Conservation (phyloP, 2,797 vertebrate species). For the Enteromius fasciolatus region DNA sequence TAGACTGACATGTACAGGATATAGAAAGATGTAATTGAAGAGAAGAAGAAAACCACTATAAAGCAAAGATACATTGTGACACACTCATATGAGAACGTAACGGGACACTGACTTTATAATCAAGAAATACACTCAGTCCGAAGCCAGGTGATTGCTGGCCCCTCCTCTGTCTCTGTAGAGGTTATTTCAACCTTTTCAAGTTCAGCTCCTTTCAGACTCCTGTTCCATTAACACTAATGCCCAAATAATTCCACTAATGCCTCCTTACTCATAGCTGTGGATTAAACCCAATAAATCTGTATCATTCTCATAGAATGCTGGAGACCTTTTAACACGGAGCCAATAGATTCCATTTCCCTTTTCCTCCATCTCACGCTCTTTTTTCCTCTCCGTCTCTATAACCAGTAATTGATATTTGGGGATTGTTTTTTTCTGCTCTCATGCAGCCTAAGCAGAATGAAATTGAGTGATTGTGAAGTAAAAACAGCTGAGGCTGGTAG, state of each 20-base stretch:
- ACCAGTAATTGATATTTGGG: slow-evolving; percentile 58
- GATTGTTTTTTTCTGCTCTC: slow-evolving; percentile 48
- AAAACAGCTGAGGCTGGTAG: slow-evolving; percentile 59
- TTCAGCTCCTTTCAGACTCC: slow-evolving; percentile 35
- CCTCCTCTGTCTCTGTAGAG: slow-evolving; percentile 22
- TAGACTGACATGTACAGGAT: slow-evolving; percentile 6
- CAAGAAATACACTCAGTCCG: slow-evolving; percentile 39
- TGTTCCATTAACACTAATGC: slow-evolving; percentile 52
- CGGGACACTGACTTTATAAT: slow-evolving; percentile 44
- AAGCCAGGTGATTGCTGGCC: slow-evolving; percentile 28
- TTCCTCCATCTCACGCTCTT: slow-evolving; percentile 10
- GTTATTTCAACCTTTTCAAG: slow-evolving; percentile 47
- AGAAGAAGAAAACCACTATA: slow-evolving; percentile 25
- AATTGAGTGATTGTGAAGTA: slow-evolving; percentile 51
- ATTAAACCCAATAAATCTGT: slow-evolving; percentile 59
- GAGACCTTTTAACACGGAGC: slow-evolving; percentile 52
- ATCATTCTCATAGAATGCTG: slow-evolving; percentile 54
- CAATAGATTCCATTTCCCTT: slow-evolving; percentile 37
- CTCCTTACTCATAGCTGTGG: slow-evolving; percentile 41
- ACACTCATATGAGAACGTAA: slow-evolving; percentile 23
- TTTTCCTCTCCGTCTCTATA: slow-evolving; percentile 34
- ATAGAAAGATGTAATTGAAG: slow-evolving; percentile 25
- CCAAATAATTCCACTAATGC: slow-evolving; percentile 50
- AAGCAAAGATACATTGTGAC: slow-evolving; percentile 27
- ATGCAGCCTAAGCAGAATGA: slow-evolving; percentile 51